Evolutionary conservation across 2,113 vertebrate genomes (phyloP).

Genomic region (Pontoporia blainvillei): DNA sequence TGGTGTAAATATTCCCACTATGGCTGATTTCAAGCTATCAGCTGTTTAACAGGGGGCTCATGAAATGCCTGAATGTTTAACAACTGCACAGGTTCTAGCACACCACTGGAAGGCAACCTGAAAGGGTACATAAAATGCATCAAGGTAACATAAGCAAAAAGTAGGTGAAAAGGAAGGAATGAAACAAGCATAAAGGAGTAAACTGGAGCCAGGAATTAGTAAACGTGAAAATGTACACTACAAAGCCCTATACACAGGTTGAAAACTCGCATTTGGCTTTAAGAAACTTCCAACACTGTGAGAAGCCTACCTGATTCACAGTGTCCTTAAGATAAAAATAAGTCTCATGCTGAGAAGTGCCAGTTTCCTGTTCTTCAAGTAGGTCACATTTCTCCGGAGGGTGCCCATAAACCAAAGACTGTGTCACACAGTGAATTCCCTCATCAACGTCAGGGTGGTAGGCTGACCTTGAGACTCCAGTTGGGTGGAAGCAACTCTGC

Average conservation of each 20-base stretch:
- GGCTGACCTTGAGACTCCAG: background rate
- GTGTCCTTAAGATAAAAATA: constrained; percentile 51
- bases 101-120: background rate
- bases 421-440: background rate
- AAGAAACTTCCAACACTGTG: background rate
- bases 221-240: background rate
- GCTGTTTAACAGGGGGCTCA: background rate
- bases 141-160: background rate
- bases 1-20: background rate
- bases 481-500: background rate
- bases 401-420: background rate
- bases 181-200: background rate
- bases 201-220: background rate
- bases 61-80: background rate
- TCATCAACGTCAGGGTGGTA: background rate
- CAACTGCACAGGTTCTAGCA: background rate
- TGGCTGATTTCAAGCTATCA: background rate
- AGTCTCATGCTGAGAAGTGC: constrained; percentile 36
- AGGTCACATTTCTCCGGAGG: constrained; percentile 51
- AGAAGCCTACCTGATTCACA: background rate
- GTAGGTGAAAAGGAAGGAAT: background rate
- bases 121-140: background rate
- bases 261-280: background rate
- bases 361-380: constrained; percentile 25
- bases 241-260: background rate